Evolutionary conservation across 1,140 invertebrate species (phyloP).

Genomic region (Episyrphus balteatus): DNA sequence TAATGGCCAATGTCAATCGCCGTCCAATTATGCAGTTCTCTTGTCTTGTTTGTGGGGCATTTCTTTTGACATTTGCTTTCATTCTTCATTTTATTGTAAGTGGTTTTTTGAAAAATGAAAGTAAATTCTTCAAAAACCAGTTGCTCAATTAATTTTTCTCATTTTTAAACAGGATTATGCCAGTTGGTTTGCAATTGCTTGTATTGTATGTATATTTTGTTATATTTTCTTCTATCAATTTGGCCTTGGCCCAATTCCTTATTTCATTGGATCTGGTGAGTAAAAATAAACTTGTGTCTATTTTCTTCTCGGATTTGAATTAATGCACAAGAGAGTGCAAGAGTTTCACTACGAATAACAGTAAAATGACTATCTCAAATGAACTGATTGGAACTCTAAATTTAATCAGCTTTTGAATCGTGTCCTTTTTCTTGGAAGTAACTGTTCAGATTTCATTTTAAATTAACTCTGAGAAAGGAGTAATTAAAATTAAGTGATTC

Average conservation of each 20-base stretch:
- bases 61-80: slow-evolving; percentile 43
- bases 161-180: slow-evolving; percentile 43
- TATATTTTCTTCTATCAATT: slow-evolving; percentile 76
- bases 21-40: slow-evolving; percentile 46
- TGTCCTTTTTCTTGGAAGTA: too few relatives aligned
- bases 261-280: slow-evolving; percentile 69
- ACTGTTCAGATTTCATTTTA: too few relatives aligned
- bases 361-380: too few relatives aligned
- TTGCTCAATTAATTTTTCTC: neutral
- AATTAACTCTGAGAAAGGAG: too few relatives aligned
- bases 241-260: slow-evolving; percentile 78
- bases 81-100: slow-evolving; percentile 48
- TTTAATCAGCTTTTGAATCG: too few relatives aligned
- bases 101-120: too few relatives aligned
- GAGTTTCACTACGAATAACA: too few relatives aligned
- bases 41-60: slow-evolving; percentile 39
- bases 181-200: slow-evolving; percentile 59
- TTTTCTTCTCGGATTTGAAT: too few relatives aligned
- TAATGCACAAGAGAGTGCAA: too few relatives aligned
- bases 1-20: slow-evolving; percentile 46
- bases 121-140: neutral
- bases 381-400: too few relatives aligned
- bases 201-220: slow-evolving; percentile 55
- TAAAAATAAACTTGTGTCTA: slow-evolving; percentile 5
- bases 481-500: too few relatives aligned